Percentiles rank a stretch among this genome's conserved stretches.
phyloP scores from a whole-genome alignment of 2,113 vertebrate genomes.

The Notothenia rossii region DNA sequence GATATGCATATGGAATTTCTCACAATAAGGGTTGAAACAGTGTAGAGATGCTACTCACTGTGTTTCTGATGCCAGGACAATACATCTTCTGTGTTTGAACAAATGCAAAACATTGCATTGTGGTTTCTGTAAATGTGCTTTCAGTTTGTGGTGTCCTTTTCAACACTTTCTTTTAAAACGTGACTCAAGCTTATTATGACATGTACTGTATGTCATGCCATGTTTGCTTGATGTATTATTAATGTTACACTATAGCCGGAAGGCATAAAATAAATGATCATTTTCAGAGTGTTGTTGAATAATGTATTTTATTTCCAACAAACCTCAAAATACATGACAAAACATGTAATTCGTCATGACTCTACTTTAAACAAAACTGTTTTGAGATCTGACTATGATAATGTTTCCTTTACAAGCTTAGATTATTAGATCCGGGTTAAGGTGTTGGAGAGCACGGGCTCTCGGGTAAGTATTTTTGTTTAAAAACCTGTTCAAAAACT shows the following conservation, averaged over 20 bases:
- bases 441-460: no score
- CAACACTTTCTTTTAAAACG: not conserved
- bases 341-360: not conserved
- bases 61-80: not conserved
- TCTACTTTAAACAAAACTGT: not conserved
- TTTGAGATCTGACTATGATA: not conserved
- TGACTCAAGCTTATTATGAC: not conserved
- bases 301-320: not conserved
- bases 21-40: constrained; percentile 36
- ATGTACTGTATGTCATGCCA: not conserved
- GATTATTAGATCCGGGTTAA: no score
- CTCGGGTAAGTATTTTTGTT: no score
- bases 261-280: not conserved
- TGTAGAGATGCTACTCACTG: not conserved
- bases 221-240: not conserved
- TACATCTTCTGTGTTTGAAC: not conserved
- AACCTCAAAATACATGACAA: not conserved
- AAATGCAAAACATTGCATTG: constrained; percentile 7
- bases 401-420: not conserved
- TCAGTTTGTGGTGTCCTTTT: not conserved
- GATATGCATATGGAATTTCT: constrained; percentile 39
- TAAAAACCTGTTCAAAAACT: no score
- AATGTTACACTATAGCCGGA: not conserved
- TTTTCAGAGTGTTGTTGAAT: not conserved
- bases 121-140: not conserved